phyloP scores from a whole-genome alignment of 2,113 vertebrate species.

The Oreotrochilus melanogaster region DNA sequence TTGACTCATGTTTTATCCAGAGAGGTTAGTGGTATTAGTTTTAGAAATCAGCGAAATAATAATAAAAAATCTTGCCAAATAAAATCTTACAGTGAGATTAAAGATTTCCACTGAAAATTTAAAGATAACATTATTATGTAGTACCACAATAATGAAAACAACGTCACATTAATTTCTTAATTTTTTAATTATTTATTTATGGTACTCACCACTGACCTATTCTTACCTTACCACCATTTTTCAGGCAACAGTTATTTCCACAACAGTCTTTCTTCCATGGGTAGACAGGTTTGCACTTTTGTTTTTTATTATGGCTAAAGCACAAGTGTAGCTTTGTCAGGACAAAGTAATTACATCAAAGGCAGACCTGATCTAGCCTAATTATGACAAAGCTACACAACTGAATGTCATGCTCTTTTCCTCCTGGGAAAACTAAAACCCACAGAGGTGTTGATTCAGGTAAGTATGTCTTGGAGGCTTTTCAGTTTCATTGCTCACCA shows the following conservation, averaged over 20 bases:
- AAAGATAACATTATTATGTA: not conserved
- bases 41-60: not conserved
- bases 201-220: not conserved
- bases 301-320: not conserved
- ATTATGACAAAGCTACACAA: slow-evolving; percentile 50
- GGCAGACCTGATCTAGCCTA: slow-evolving; percentile 26
- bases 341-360: slow-evolving; percentile 58
- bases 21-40: not conserved
- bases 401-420: slow-evolving; percentile 11
- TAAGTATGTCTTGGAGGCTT: slow-evolving; percentile 57
- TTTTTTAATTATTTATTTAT: not conserved
- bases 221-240: not conserved
- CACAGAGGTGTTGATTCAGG: slow-evolving; percentile 38
- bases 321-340: slow-evolving; percentile 11
- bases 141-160: not conserved
- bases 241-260: not conserved
- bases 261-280: not conserved
- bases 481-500: slow-evolving; percentile 49
- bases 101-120: not conserved
- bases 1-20: not conserved
- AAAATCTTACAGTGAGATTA: not conserved
- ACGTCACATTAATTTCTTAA: not conserved
- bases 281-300: not conserved
- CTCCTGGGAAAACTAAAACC: slow-evolving; percentile 65
- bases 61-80: not conserved